Conservation (phyloP, 2,113 vertebrate species). For the Microtus pennsylvanicus region DNA sequence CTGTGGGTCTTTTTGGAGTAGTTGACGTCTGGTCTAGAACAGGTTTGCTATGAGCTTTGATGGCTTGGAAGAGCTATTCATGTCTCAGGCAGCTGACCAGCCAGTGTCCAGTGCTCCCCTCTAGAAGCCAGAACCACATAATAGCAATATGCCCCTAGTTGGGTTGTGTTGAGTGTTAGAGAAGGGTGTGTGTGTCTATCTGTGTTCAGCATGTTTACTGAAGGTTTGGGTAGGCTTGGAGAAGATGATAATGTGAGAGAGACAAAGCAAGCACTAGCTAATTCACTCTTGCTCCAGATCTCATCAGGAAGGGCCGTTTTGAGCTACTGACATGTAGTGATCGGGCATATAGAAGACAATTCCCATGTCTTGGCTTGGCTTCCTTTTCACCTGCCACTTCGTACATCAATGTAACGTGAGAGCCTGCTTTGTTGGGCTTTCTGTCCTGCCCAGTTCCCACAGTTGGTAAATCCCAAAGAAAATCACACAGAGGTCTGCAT, state of each 20-base stretch:
- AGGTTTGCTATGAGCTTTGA: neutral
- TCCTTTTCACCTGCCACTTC: fast-evolving
- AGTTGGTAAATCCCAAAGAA: too few relatives aligned
- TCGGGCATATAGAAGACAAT: fast-evolving
- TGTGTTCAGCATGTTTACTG: neutral
- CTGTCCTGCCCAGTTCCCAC: too few relatives aligned
- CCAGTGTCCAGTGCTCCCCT: fast-evolving
- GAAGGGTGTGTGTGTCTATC: neutral
- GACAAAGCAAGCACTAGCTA: neutral
- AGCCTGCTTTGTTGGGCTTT: too few relatives aligned
- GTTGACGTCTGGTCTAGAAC: neutral
- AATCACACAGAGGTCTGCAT: too few relatives aligned
- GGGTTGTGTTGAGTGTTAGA: neutral
- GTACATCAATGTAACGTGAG: too few relatives aligned
- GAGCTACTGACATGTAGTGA: neutral
- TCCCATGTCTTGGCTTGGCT: neutral
- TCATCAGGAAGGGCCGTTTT: neutral
- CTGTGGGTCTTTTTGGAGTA: neutral
- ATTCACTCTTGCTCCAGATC: neutral
- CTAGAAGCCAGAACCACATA: neutral
- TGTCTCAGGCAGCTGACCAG: fast-evolving
- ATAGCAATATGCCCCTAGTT: fast-evolving
- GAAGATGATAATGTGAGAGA: neutral
- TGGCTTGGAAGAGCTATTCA: neutral
- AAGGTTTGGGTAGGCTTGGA: neutral